Evolutionary conservation across 1,140 invertebrate genomes (phyloP).

Genomic region (Cataglyphis hispanica): DNA sequence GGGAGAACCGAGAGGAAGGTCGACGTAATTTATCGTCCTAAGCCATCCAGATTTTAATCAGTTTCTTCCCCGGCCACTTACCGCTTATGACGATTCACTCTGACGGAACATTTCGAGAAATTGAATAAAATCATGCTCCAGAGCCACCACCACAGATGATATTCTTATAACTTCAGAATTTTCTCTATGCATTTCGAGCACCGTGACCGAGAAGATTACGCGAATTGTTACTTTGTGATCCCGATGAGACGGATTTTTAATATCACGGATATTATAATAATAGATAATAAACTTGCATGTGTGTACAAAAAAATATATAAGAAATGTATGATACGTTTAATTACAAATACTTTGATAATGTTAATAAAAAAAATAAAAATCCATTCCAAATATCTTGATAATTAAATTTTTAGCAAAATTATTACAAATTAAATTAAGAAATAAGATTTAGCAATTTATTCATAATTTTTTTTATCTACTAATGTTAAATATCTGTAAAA

Average conservation of each 20-base stretch:
- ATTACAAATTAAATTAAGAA: not conserved
- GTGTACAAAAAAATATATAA: not conserved
- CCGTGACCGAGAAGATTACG: not conserved
- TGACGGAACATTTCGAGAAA: constrained; percentile 39
- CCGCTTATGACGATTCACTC: constrained; percentile 53
- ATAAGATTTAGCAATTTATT: not conserved
- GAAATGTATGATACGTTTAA: not conserved
- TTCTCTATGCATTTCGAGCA: constrained; percentile 38
- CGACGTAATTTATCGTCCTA: constrained; percentile 38
- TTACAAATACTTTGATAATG: not conserved
- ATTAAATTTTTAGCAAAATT: not conserved
- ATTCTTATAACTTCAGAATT: constrained; percentile 40
- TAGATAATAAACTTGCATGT: not conserved
- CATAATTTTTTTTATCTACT: not conserved
- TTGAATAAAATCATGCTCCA: constrained; percentile 58
- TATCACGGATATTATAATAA: constrained; percentile 21
- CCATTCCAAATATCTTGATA: not conserved
- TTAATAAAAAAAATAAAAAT: not conserved
- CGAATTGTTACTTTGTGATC: constrained; percentile 28
- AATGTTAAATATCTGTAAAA: not conserved
- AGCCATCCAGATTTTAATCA: constrained; percentile 56
- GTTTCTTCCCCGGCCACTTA: constrained; percentile 24
- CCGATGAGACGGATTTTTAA: constrained; percentile 35
- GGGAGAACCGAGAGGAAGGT: not conserved
- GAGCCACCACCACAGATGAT: constrained; percentile 52